Base-by-base conservation (phyloP, 2,888 invertebrate species). In the Pristionchus exspectatus region DNA sequence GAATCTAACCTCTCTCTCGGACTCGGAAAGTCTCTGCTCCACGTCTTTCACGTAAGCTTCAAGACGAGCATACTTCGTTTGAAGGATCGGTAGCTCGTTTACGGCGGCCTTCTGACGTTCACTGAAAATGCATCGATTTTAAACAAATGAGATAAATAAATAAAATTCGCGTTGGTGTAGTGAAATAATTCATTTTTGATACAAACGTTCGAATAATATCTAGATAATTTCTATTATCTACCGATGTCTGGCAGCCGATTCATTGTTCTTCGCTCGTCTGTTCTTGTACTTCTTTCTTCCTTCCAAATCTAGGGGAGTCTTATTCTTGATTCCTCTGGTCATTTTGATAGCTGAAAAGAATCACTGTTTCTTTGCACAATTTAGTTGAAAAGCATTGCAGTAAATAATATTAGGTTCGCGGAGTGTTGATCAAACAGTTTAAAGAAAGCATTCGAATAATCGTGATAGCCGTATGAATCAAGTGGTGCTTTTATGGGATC, bases 191-290 rank as follows among this genome's bases (percentile, higher is more conserved):
- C 44, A 9, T 12, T 12, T 50, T 0, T 50, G 12, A 50, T 50
- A 50, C 9, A 38, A 38, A 38, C 38, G 38, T 38, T 38, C 38
- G 38, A 38, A 38, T 38, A 50, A 50, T 50, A 50, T 7, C 44
- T 10, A 50, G 1, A 81, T 50, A 18, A 12, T 18, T 5, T 44
- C 5, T 27, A 30, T 54, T 10, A 33, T 2, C 54, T 27, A 81
- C 81, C 81, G 50, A 27, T 81, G 81, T 27, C n/a, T 81, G 2
- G n/a, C 27, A 12, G 81, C 81, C 14, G 50, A 54, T 12, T 54
- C 81, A 14, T 81, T 81, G 54, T 81, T 81, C 81, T 81, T 81
- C 81, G 16, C 27, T 21, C 81, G 2, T 27, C 81, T 50, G 0
- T 10, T 14, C 18, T n/a, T 44, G 81, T 81, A 81, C 27, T 44